Percentiles rank a stretch among this genome's conserved stretches.
Evolutionary conservation across 2,888 invertebrate genomes (phyloP).

Genomic region (Andrena trimmerana): DNA sequence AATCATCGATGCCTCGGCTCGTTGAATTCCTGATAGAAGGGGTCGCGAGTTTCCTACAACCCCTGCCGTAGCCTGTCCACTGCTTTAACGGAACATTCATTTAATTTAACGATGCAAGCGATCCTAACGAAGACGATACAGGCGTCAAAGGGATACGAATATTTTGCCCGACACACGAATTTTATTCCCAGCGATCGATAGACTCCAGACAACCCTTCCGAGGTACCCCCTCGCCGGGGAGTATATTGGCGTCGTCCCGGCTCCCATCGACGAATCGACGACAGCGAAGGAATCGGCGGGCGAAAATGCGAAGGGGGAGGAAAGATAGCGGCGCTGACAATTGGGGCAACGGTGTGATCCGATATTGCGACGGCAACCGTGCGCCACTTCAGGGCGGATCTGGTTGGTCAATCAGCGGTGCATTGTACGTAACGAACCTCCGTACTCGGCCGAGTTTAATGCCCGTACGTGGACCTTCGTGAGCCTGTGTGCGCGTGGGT

Average conservation of each 20-base stretch:
- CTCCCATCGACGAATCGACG: constrained; percentile 47
- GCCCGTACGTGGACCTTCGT: constrained; percentile 74
- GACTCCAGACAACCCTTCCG: not conserved
- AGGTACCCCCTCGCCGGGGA: not conserved
- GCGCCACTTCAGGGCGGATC: constrained; percentile 79
- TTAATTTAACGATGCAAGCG: not conserved
- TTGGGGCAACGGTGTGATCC: constrained; percentile 74
- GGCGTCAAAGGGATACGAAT: not conserved
- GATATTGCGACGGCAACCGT: constrained; percentile 72
- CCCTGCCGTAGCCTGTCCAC: not conserved
- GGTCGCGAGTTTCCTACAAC: not conserved
- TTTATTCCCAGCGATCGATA: not conserved
- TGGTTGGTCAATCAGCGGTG: constrained; percentile 80
- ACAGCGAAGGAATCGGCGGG: constrained; percentile 63
- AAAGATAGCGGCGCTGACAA: constrained; percentile 72
- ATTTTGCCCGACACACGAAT: not conserved
- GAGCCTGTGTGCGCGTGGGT: constrained; percentile 73
- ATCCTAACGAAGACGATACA: not conserved
- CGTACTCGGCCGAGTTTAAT: constrained; percentile 76
- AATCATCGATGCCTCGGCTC: constrained; percentile 27
- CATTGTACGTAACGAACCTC: constrained; percentile 81
- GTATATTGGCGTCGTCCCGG: not conserved
- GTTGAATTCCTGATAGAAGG: not conserved
- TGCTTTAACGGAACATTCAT: not conserved
- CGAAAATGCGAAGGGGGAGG: constrained; percentile 60